Conservation (phyloP, 1,140 invertebrate species). For the Polypedilum vanderplanki region DNA sequence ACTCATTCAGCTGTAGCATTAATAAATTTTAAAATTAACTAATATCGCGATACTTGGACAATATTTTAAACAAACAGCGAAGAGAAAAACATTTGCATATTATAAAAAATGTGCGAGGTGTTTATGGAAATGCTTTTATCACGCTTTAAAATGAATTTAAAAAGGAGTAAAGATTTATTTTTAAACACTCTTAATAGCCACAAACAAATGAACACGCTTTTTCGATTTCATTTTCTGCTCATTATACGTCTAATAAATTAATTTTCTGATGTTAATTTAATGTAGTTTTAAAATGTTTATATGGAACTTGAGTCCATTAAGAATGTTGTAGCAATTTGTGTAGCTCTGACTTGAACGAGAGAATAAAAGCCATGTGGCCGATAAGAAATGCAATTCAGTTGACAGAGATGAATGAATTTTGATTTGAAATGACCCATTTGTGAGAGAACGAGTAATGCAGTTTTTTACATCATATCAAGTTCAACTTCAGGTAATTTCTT, state of each 20-base stretch:
- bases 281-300: slow-evolving; percentile 28
- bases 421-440: slow-evolving; percentile 2
- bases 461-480: no score
- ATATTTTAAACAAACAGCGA: slow-evolving; percentile 4
- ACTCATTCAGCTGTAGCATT: not conserved
- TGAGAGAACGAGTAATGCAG: not conserved
- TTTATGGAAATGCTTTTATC: slow-evolving; percentile 10
- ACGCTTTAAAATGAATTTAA: not conserved
- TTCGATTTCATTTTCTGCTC: not conserved
- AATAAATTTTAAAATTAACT: slow-evolving; percentile 15
- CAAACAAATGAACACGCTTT: slow-evolving; percentile 2
- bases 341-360: not conserved
- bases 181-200: not conserved
- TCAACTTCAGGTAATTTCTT: no score
- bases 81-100: not conserved
- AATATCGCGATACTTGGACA: not conserved
- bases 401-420: slow-evolving; percentile 27
- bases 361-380: no score
- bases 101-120: not conserved
- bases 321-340: slow-evolving; percentile 23
- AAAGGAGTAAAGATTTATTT: not conserved
- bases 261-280: slow-evolving; percentile 26
- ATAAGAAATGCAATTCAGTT: slow-evolving; percentile 25
- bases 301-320: slow-evolving; percentile 23
- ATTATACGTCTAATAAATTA: slow-evolving; percentile 23